phyloP scores from a whole-genome alignment of 2,888 invertebrate species.

The Drosophila antonietae region DNA sequence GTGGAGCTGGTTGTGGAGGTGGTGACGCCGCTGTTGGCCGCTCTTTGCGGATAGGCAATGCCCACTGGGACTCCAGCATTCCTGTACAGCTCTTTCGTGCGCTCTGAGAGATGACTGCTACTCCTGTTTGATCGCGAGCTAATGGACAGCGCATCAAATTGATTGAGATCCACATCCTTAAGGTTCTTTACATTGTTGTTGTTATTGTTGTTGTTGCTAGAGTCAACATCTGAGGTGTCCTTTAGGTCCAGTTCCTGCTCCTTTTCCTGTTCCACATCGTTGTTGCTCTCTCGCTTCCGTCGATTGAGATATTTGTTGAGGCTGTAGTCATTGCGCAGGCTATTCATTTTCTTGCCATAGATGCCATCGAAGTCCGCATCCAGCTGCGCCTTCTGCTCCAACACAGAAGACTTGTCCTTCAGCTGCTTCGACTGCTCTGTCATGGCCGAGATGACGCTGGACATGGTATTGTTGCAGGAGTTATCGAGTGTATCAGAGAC shows the following conservation, averaged over 20 bases:
- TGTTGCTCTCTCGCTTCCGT: constrained; percentile 59
- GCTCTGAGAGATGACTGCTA: constrained; percentile 82
- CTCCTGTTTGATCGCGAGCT: constrained; percentile 83
- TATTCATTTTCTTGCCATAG: constrained; percentile 81
- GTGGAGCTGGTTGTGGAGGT: constrained; percentile 54
- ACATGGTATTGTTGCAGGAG: constrained; percentile 77
- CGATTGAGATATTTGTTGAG: constrained; percentile 83
- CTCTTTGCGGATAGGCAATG: constrained; percentile 82
- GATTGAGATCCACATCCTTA: constrained; percentile 78
- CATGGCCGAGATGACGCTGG: constrained; percentile 66
- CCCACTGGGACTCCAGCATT: constrained; percentile 83
- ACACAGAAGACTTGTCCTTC: not conserved
- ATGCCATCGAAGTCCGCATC: constrained; percentile 73
- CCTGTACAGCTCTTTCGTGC: constrained; percentile 83
- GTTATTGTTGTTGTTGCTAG: constrained; percentile 36
- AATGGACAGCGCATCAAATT: constrained; percentile 82
- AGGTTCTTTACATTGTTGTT: constrained; percentile 59
- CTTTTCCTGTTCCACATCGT: constrained; percentile 28
- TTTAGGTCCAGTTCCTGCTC: constrained; percentile 25
- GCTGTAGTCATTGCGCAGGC: constrained; percentile 82
- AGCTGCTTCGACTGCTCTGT: constrained; percentile 30
- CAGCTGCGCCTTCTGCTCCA: constrained; percentile 40
- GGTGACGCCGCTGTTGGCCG: constrained; percentile 56
- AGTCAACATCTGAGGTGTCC: constrained; percentile 44
- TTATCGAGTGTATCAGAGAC: constrained; percentile 80